Conservation (phyloP, 1,140 invertebrate genomes). For the Trissolcus basalis region DNA sequence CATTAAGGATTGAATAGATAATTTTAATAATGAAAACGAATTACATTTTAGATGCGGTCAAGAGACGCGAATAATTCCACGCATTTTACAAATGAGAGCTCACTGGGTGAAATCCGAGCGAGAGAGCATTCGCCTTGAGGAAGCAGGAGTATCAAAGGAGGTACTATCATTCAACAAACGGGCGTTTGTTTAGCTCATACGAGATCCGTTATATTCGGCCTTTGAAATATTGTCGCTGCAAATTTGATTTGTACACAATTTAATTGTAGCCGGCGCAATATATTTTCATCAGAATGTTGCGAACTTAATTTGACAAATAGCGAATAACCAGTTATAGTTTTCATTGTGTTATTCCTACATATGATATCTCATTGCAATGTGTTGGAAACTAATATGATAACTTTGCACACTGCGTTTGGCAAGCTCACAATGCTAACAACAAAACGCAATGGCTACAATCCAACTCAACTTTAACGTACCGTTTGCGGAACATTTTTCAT, state of each 20-base stretch:
- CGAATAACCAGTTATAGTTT: too few relatives aligned
- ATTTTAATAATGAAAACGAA: too few relatives aligned
- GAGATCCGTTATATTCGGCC: too few relatives aligned
- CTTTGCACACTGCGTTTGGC: constrained; percentile 41
- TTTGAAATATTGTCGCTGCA: too few relatives aligned
- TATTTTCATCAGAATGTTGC: too few relatives aligned
- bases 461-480: constrained; percentile 39
- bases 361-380: constrained; percentile 19
- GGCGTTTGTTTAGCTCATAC: constrained; percentile 9
- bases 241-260: too few relatives aligned
- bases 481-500: constrained; percentile 24
- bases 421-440: constrained; percentile 32
- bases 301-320: too few relatives aligned
- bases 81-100: constrained; percentile 92
- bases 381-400: constrained; percentile 43
- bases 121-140: constrained; percentile 89
- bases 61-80: constrained; percentile 97
- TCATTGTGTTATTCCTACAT: constrained; percentile 6
- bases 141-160: constrained; percentile 95
- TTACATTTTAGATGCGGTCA: constrained; percentile 90
- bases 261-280: too few relatives aligned
- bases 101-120: constrained; percentile 96
- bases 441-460: constrained; percentile 28
- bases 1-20: constrained; percentile 32
- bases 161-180: constrained; percentile 69